Evolutionary conservation across 1,140 invertebrate species (phyloP).

Genomic region (Conus betulinus): DNA sequence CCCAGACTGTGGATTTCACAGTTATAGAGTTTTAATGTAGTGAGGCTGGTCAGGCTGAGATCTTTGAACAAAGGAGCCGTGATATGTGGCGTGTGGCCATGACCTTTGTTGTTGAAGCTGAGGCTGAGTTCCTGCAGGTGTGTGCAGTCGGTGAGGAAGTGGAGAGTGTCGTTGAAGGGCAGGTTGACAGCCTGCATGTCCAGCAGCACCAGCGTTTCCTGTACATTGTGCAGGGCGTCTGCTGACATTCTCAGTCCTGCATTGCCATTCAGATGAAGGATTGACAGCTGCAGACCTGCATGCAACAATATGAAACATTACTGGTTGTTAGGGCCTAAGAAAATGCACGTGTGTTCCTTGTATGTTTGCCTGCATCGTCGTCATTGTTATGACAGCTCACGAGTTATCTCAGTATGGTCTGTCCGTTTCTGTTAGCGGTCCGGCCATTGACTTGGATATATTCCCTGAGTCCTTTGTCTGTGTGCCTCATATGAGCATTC

Average conservation of each 20-base stretch:
- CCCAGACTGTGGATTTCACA: constrained; percentile 29
- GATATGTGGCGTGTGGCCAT: constrained; percentile 7
- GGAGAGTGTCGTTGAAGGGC: constrained; percentile 33
- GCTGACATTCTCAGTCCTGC: not conserved
- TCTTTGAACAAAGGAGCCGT: constrained; percentile 21
- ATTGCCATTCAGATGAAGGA: constrained; percentile 34
- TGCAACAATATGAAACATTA: not conserved
- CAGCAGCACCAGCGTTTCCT: constrained; percentile 15
- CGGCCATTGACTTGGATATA: too few relatives aligned
- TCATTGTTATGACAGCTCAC: too few relatives aligned
- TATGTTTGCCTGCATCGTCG: too few relatives aligned
- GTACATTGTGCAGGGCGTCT: constrained; percentile 16
- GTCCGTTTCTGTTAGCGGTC: too few relatives aligned
- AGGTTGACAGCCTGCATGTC: constrained; percentile 35
- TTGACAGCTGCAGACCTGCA: constrained; percentile 2
- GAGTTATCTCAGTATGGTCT: too few relatives aligned
- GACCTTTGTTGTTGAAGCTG: constrained; percentile 37
- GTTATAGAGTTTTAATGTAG: constrained; percentile 28
- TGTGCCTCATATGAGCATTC: too few relatives aligned
- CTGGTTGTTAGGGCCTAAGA: not conserved
- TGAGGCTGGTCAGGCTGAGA: constrained; percentile 14
- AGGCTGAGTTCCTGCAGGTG: constrained; percentile 34
- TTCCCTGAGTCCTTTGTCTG: too few relatives aligned
- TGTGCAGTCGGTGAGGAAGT: not conserved
- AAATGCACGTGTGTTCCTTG: not conserved